Percentiles rank a stretch among this genome's conserved stretches.
phyloP scores from a whole-genome alignment of 1,140 invertebrate genomes.

The Pachypeltis micranthus region DNA sequence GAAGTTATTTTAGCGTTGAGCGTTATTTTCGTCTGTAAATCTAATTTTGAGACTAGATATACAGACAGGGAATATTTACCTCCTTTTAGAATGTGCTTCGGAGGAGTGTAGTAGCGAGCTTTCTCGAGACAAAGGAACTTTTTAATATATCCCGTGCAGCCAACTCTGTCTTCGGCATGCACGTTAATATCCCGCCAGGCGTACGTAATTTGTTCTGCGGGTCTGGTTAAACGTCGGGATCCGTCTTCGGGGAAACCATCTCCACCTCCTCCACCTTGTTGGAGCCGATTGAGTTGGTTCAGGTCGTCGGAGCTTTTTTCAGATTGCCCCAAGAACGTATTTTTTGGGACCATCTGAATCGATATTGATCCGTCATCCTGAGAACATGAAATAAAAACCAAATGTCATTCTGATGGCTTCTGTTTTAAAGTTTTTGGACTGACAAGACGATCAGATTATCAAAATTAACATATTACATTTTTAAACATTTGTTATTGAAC shows the following conservation, averaged over 20 bases:
- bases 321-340: neutral
- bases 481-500: too few relatives aligned
- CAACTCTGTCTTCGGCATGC: constrained; percentile 37
- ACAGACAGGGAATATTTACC: constrained; percentile 44
- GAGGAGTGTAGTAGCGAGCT: constrained; percentile 26
- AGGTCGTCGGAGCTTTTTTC: neutral
- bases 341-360: neutral
- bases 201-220: constrained; percentile 42
- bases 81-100: constrained; percentile 54
- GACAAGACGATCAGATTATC: too few relatives aligned
- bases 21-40: too few relatives aligned
- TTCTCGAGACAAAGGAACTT: constrained; percentile 9
- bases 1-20: too few relatives aligned
- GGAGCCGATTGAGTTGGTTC: too few relatives aligned
- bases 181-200: constrained; percentile 58
- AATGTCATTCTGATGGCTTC: too few relatives aligned
- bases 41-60: constrained; percentile 25
- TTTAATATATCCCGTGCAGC: constrained; percentile 12
- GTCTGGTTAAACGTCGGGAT: constrained; percentile 13
- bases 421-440: too few relatives aligned
- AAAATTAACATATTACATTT: too few relatives aligned
- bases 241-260: too few relatives aligned
- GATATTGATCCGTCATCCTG: neutral
- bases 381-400: neutral
- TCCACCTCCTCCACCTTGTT: too few relatives aligned